Conservation (phyloP, 2,113 vertebrate genomes). For the Strigops habroptila region DNA sequence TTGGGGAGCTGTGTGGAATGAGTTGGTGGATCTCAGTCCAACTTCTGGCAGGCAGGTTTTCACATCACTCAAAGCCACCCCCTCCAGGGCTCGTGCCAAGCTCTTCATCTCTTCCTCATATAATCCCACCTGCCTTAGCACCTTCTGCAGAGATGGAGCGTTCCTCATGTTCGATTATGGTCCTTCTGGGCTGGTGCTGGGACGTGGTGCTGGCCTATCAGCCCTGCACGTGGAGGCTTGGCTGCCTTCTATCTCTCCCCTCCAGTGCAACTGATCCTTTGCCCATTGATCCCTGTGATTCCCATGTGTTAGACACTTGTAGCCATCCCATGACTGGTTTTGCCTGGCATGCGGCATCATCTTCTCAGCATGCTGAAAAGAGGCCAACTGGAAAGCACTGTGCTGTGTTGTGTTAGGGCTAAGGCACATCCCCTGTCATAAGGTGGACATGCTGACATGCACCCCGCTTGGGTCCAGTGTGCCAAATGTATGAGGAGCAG, state of each 20-base stretch:
- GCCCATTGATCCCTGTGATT: not conserved
- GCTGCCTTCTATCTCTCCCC: not conserved
- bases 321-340: not conserved
- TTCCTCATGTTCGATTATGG: not conserved
- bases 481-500: not conserved
- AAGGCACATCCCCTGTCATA: not conserved
- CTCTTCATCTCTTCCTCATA: not conserved
- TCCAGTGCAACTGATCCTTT: not conserved
- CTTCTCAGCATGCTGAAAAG: not conserved
- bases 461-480: not conserved
- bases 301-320: not conserved
- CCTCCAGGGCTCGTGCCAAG: not conserved
- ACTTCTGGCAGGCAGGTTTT: slow-evolving; percentile 53
- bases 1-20: slow-evolving; percentile 55
- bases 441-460: not conserved
- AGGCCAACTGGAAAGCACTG: not conserved
- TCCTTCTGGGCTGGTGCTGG: not conserved
- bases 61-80: slow-evolving; percentile 18
- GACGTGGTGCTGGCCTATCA: not conserved
- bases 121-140: slow-evolving; percentile 26
- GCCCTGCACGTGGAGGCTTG: not conserved
- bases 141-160: not conserved
- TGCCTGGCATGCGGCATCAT: not conserved
- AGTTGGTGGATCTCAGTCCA: slow-evolving; percentile 54
- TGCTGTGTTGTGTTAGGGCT: not conserved